These are phyloP conservation scores for Chiroxiphia lanceolata DNA, from an alignment of 2,797 vertebrate genomes.

Conservation along the genomic window DNA sequence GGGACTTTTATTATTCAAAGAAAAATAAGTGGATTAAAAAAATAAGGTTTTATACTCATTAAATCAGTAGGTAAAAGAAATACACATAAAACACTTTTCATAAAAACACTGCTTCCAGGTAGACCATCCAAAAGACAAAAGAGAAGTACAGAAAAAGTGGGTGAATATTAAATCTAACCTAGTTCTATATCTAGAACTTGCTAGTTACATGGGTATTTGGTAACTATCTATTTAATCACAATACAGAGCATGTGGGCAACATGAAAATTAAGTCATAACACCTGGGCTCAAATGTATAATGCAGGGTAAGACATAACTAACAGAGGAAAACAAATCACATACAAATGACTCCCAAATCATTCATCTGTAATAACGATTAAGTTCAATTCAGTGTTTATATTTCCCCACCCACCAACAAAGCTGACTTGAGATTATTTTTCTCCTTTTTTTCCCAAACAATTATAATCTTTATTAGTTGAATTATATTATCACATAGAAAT, in stretches of 20 bases:
- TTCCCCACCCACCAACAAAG: slow-evolving; percentile 58
- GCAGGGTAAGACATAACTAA: slow-evolving; percentile 25
- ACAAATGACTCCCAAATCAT: slow-evolving; percentile 65
- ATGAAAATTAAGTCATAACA: slow-evolving; percentile 40
- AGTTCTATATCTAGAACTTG: background rate
- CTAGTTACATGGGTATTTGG: background rate
- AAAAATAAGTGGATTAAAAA: background rate
- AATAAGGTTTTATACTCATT: accelerated
- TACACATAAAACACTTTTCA: background rate
- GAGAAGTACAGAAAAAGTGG: background rate
- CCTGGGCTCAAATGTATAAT: background rate
- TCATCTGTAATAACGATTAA: slow-evolving; percentile 69
- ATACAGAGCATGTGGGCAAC: background rate
- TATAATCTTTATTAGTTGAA: slow-evolving; percentile 38
- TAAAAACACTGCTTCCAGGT: background rate
- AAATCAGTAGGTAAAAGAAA: background rate
- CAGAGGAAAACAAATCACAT: slow-evolving; percentile 46
- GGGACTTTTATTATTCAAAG: background rate
- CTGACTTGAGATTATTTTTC: slow-evolving; percentile 41
- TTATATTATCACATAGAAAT: slow-evolving; percentile 32
- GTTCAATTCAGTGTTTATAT: slow-evolving; percentile 60
- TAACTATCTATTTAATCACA: background rate
- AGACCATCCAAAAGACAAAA: background rate
- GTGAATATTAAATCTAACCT: background rate
- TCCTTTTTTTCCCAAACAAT: slow-evolving; percentile 44